Evolutionary conservation across 2,888 invertebrate genomes (phyloP), one percentile per base, ranked within the genome.

Genomic region (Tricholauxania praeusta): DNA sequence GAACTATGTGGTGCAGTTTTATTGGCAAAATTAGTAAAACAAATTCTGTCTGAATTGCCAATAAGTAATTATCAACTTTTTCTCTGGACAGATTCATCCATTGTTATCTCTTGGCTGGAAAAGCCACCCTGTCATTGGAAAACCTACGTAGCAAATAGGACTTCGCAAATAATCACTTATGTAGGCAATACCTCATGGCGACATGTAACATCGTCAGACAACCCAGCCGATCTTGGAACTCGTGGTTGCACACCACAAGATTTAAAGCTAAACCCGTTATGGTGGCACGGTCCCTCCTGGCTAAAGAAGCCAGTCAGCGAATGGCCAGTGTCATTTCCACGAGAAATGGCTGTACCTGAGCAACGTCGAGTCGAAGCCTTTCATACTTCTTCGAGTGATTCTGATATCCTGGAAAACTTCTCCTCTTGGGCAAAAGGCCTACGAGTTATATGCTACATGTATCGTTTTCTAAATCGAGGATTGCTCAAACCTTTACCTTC

Each of bases 221-320:
- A 76, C 55, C 75, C 72, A 17, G 74, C 75, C 5, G 75, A 75
- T n/a, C 22, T 57, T 19, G 73, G 65, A 3, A 69, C 15, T 0
- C 52, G 73, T n/a, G 72, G 73, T 3, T 15, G 59, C 8, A 32
- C 63, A 7, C 69, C 62, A 17, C 62, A 15, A 12, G 55, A 74
- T 12, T 64, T 75, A 6, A 3, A 28, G 14, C 5, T 3, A 1
- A 63, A 15, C 19, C 51, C 10, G 3, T 62, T 66, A 14, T 75
- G 72, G 73, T 75, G 73, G 72, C 15, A 75, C 19, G 73, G 75
- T 8, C 70, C 59, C n/a, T 7, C 28, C 14, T 59, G 59, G 59
- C 14, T 59, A 6, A 7, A 3, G 12, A 10, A 22, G n/a, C 15
- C 8, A 7, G 3, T 15, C 2, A 7, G 6, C 2, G 7, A 59